A percentile compares a stretch with the other conserved stretches of the same genome.
Evolutionary conservation across 2,113 vertebrate species (phyloP).

Genomic region (Poecilia latipinna): DNA sequence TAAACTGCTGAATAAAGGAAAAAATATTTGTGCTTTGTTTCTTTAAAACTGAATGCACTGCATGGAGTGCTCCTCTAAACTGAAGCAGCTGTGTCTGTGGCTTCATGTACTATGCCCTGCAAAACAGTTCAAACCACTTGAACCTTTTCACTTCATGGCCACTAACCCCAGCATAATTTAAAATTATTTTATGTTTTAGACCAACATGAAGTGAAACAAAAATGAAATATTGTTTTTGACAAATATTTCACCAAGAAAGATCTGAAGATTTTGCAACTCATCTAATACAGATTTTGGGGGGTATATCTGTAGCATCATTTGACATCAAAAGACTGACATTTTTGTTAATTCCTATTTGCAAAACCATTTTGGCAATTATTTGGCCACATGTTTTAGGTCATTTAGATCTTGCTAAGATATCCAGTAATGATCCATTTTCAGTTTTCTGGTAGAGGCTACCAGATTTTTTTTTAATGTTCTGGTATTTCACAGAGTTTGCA

Average conservation of each 20-base stretch:
- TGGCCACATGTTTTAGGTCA: too few relatives aligned
- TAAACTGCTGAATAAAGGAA: constrained; percentile 6
- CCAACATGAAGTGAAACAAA: neutral
- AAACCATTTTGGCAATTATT: neutral
- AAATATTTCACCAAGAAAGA: neutral
- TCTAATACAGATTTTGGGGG: neutral
- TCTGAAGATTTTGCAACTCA: neutral
- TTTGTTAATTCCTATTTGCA: neutral
- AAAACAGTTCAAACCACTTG: neutral
- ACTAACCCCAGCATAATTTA: neutral
- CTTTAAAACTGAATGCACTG: neutral
- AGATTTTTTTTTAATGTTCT: neutral
- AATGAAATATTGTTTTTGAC: neutral
- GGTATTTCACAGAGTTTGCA: neutral
- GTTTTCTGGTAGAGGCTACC: neutral
- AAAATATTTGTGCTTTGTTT: constrained; percentile 2
- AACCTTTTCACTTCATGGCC: neutral
- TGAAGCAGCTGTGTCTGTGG: neutral
- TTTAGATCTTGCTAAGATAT: neutral
- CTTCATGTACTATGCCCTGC: neutral
- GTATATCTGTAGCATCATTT: neutral
- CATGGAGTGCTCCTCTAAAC: neutral
- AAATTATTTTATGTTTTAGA: neutral
- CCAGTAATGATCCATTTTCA: neutral
- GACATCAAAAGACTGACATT: neutral